phyloP scores from a whole-genome alignment of 2,797 vertebrate genomes.

The Notolabrus celidotus region DNA sequence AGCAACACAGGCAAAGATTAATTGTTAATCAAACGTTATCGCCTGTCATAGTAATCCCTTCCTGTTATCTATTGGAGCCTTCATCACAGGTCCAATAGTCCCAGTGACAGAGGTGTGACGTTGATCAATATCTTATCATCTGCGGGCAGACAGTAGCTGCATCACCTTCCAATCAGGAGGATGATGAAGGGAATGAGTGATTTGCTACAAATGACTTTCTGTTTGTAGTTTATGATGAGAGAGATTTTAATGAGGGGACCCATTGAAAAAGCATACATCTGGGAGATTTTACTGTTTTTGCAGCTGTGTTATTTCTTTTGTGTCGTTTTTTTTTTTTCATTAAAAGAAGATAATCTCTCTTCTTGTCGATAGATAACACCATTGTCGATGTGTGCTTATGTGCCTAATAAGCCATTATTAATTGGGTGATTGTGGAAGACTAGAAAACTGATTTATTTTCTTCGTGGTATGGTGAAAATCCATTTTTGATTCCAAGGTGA shows the following conservation, averaged over 20 bases:
- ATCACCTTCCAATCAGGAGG: slow-evolving; percentile 51
- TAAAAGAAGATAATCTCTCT: not conserved
- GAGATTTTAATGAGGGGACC: slow-evolving; percentile 17
- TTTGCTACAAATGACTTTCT: slow-evolving; percentile 41
- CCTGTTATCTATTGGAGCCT: slow-evolving; percentile 69
- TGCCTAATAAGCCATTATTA: not conserved
- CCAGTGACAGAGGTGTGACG: slow-evolving; percentile 61
- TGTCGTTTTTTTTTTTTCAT: not conserved
- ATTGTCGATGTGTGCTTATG: slow-evolving; percentile 5
- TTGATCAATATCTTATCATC: slow-evolving; percentile 78
- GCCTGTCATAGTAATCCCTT: slow-evolving; percentile 69
- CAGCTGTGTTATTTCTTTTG: not conserved
- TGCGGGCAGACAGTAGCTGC: slow-evolving; percentile 53
- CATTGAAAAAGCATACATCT: slow-evolving; percentile 12
- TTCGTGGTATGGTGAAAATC: no score
- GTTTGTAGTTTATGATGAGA: slow-evolving; percentile 34
- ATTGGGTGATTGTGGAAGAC: no score
- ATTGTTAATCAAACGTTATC: slow-evolving; percentile 68
- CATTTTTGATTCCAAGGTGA: no score
- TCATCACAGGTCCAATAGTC: slow-evolving; percentile 65
- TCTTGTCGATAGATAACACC: slow-evolving; percentile 1
- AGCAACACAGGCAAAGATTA: slow-evolving; percentile 49
- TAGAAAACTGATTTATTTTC: no score
- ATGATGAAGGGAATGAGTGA: slow-evolving; percentile 34
- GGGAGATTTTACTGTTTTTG: not conserved